Percentiles rank a stretch among this genome's conserved stretches.
Conservation (phyloP, 2,888 invertebrate species). For the Aleiodes leptofemur region DNA sequence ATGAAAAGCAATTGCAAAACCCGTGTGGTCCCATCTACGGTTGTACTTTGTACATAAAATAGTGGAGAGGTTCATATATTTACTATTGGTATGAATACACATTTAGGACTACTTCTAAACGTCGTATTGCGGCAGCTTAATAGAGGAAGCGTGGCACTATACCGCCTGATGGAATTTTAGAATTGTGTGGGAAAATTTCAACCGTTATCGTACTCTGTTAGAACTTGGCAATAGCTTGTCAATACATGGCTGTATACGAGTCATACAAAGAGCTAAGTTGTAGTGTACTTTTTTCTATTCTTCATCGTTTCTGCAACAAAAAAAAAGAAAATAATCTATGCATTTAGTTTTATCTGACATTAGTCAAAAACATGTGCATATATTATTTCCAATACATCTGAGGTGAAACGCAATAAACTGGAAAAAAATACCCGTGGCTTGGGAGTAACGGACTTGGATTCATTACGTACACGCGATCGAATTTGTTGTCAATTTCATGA, state of each 20-base stretch:
- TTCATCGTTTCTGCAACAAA: neutral
- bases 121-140: slow-evolving; percentile 46
- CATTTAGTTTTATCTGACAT: neutral
- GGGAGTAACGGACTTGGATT: slow-evolving; percentile 62
- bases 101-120: slow-evolving; percentile 24
- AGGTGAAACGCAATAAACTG: slow-evolving; percentile 21
- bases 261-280: too few species aligned
- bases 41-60: slow-evolving; percentile 15
- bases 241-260: slow-evolving; percentile 40
- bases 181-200: slow-evolving; percentile 60
- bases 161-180: slow-evolving; percentile 57
- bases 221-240: neutral
- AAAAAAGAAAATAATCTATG: neutral
- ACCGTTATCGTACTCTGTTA: slow-evolving; percentile 38
- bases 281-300: too few species aligned
- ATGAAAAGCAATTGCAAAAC: slow-evolving; percentile 25
- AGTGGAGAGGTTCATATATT: slow-evolving; percentile 7
- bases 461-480: slow-evolving; percentile 66
- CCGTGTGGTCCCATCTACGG: slow-evolving; percentile 22
- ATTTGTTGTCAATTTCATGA: slow-evolving; percentile 55
- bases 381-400: neutral
- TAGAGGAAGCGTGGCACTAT: slow-evolving; percentile 38
- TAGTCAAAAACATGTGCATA: neutral
- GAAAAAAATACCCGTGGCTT: neutral
- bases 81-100: slow-evolving; percentile 1